A percentile compares a stretch with the other conserved stretches of the same genome.
Evolutionary conservation across 2,797 vertebrate species (phyloP).

Genomic region (Poecilia gillii): DNA sequence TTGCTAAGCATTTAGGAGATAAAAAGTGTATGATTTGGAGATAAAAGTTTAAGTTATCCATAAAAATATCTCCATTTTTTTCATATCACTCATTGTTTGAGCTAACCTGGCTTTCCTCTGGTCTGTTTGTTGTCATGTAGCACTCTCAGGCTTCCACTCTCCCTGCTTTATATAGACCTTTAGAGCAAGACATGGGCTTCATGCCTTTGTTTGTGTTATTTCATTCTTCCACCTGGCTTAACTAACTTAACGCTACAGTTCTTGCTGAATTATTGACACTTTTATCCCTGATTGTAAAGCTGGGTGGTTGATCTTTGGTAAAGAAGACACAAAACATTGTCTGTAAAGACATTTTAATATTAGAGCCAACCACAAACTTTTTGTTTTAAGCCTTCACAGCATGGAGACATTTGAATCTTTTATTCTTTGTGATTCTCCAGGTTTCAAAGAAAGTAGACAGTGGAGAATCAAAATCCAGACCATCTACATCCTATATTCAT

Average conservation of each 20-base stretch:
- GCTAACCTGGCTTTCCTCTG: conserved; percentile 19
- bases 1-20: neutral
- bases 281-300: conserved; percentile 25
- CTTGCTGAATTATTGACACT: conserved; percentile 27
- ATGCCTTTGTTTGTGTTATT: conserved; percentile 33
- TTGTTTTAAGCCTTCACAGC: conserved; percentile 30
- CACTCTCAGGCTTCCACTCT: conserved; percentile 48
- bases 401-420: conserved; percentile 25
- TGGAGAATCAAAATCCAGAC: conserved; percentile 24
- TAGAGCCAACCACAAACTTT: conserved; percentile 20
- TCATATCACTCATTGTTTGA: neutral
- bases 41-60: neutral
- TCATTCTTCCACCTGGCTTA: conserved; percentile 13
- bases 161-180: conserved; percentile 64
- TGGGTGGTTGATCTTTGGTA: conserved; percentile 32
- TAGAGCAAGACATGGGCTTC: conserved; percentile 3
- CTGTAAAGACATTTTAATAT: conserved; percentile 28
- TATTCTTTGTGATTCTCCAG: conserved; percentile 20
- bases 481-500: neutral
- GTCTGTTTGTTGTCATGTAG: conserved; percentile 51
- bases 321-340: conserved; percentile 34
- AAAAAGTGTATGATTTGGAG: neutral
- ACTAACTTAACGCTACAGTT: conserved; percentile 36
- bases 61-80: conserved; percentile 12
- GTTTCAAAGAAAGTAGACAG: conserved; percentile 25